Evolutionary conservation across 2,113 vertebrate genomes (phyloP).

Genomic region (Blennius ocellaris): DNA sequence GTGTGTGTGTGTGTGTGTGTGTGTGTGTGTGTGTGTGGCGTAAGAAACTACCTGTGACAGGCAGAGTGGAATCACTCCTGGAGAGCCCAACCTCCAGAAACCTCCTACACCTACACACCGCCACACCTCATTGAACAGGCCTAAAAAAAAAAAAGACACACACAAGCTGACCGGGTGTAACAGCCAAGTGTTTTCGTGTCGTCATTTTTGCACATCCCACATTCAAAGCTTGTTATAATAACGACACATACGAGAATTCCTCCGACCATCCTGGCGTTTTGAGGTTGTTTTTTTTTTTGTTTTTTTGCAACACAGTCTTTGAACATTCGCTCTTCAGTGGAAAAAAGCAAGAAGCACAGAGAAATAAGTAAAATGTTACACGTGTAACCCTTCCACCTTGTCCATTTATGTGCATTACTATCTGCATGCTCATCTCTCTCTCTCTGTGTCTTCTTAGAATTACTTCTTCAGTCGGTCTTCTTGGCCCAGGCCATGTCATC

Average conservation of each 20-base stretch:
- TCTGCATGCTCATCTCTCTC: background rate
- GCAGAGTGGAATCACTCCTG: slow-evolving; percentile 48
- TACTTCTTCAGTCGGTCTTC: slow-evolving; percentile 72
- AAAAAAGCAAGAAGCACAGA: slow-evolving; percentile 45
- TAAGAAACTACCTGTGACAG: slow-evolving; percentile 16
- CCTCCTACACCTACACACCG: slow-evolving; percentile 37
- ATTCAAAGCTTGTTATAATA: slow-evolving; percentile 14
- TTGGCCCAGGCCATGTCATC: slow-evolving; percentile 84
- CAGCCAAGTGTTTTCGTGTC: background rate
- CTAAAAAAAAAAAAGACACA: background rate
- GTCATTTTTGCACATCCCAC: background rate
- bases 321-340: slow-evolving; percentile 32
- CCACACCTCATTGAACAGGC: slow-evolving; percentile 40
- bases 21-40: slow-evolving; percentile 14
- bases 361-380: slow-evolving; percentile 12
- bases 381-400: background rate
- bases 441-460: background rate
- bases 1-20: slow-evolving; percentile 20
- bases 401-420: background rate
- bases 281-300: background rate
- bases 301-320: slow-evolving; percentile 24
- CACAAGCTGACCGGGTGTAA: slow-evolving; percentile 10
- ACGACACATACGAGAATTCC: slow-evolving; percentile 14
- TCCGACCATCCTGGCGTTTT: background rate
- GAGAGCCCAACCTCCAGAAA: slow-evolving; percentile 84